Evolutionary conservation across 2,797 vertebrate species (phyloP).

Genomic region (Rhabdophis nuchalis): DNA sequence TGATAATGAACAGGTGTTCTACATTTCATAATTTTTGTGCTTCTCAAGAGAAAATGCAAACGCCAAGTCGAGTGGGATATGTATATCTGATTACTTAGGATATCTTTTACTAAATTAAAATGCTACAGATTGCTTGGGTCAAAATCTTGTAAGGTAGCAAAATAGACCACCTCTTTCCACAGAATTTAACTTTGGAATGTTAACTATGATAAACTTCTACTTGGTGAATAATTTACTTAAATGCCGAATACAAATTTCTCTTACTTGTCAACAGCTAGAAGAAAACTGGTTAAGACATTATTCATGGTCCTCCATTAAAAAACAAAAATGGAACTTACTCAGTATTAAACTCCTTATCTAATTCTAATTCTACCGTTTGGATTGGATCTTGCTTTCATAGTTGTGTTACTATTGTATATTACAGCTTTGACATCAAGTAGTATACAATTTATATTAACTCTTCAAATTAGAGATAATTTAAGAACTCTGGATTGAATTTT

Average conservation of each 20-base stretch:
- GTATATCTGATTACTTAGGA: background rate
- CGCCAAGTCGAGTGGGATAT: conserved; percentile 7
- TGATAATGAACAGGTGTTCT: conserved; percentile 17
- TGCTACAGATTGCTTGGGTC: background rate
- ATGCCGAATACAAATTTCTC: background rate
- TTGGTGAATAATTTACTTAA: background rate
- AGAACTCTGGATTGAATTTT: background rate
- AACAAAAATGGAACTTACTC: background rate
- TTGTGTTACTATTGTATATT: background rate
- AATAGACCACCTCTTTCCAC: background rate
- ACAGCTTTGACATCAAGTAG: background rate
- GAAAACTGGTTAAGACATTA: conserved; percentile 9
- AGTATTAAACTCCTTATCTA: background rate
- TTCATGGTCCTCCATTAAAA: conserved; percentile 1
- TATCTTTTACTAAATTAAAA: background rate
- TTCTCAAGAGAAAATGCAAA: conserved; percentile 19
- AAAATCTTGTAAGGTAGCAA: background rate
- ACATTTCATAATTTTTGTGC: conserved; percentile 11
- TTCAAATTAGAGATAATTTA: background rate
- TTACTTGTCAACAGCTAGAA: background rate
- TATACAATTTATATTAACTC: background rate
- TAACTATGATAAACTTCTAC: background rate
- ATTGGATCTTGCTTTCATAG: background rate
- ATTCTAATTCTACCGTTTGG: background rate
- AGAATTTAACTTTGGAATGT: background rate